Conservation (phyloP, 2,113 vertebrate genomes). For the Percina caprodes region DNA sequence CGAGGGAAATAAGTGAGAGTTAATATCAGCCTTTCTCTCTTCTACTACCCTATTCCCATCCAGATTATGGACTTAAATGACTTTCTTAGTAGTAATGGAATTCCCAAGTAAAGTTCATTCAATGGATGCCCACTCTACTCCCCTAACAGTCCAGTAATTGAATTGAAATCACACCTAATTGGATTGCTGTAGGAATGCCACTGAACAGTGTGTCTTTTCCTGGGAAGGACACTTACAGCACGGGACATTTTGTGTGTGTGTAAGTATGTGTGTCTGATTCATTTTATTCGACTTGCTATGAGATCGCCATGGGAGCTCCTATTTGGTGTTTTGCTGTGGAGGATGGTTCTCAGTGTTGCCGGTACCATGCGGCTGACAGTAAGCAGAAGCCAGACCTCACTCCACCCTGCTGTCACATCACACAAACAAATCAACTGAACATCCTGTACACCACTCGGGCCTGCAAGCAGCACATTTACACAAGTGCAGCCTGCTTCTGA, state of each 20-base stretch:
- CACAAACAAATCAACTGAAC: slow-evolving; percentile 57
- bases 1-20: slow-evolving; percentile 34
- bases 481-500: not conserved
- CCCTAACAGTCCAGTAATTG: slow-evolving; percentile 73
- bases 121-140: slow-evolving; percentile 71
- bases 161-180: slow-evolving; percentile 81
- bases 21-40: slow-evolving; percentile 46
- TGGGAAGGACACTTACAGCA: slow-evolving; percentile 56
- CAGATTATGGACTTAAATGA: slow-evolving; percentile 65
- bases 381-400: slow-evolving; percentile 58
- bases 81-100: slow-evolving; percentile 74
- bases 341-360: slow-evolving; percentile 39
- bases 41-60: slow-evolving; percentile 42
- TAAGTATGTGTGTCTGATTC: slow-evolving; percentile 27
- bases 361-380: slow-evolving; percentile 70
- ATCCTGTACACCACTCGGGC: slow-evolving; percentile 49
- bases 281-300: slow-evolving; percentile 75
- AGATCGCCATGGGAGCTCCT: slow-evolving; percentile 50
- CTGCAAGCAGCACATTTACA: slow-evolving; percentile 17
- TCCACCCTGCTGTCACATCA: slow-evolving; percentile 46
- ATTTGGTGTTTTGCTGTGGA: slow-evolving; percentile 18
- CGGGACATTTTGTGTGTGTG: slow-evolving; percentile 43
- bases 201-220: slow-evolving; percentile 71
- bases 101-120: slow-evolving; percentile 79
- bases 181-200: slow-evolving; percentile 78